Evolutionary conservation across 2,888 invertebrate species (phyloP), one percentile per base, ranked within the genome.

Genomic region (Microdon myrmicae): DNA sequence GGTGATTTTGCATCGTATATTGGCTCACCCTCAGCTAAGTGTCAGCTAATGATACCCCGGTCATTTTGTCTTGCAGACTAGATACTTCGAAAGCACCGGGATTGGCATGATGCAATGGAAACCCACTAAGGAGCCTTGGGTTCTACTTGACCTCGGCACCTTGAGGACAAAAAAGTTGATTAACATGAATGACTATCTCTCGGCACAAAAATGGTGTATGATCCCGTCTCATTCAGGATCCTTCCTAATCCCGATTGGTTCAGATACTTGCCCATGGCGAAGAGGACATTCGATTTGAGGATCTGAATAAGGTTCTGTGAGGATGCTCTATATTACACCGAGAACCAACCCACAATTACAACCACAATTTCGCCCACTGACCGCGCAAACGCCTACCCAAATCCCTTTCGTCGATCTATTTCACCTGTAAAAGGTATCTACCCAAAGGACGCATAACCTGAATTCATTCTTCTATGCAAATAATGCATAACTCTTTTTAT

Each of bases 81-180:
- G 83, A 85, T 60, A 90, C 87, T 72, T 88, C 88, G 75, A 93
- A 92, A 3, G 90, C 87, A 17, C 92, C 92, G 0, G 93, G 92
- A 69, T 93, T 91, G 16, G 93, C 91, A 75, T 93, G 93, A 76
- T 93, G 93, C 13, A 92, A 82, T 6, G 93, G 82, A 39, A 93
- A 82, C 67, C 92, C 92, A 78, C 92, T 92, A 12, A 93, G 80
- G 38, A 93, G 83, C 72, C 92, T 83, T 12, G 93, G 92, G 79
- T 92, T 93, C 54, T 92, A 91, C 55, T 86, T 87, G 82, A 93
- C 90, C 72, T 92, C 92, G 5, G 92, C 92, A 70, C 88, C 87
- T 74, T 93, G 92, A 0, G 92, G 91, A 3, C 93, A 92, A 54
- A 92, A 92, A n/a, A 93, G 83, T 72, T 92, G 92, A 0, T 92